Evolutionary conservation across 2,797 vertebrate genomes (phyloP), one percentile per base, ranked within the genome.

Genomic region (Tenualosa ilisha): DNA sequence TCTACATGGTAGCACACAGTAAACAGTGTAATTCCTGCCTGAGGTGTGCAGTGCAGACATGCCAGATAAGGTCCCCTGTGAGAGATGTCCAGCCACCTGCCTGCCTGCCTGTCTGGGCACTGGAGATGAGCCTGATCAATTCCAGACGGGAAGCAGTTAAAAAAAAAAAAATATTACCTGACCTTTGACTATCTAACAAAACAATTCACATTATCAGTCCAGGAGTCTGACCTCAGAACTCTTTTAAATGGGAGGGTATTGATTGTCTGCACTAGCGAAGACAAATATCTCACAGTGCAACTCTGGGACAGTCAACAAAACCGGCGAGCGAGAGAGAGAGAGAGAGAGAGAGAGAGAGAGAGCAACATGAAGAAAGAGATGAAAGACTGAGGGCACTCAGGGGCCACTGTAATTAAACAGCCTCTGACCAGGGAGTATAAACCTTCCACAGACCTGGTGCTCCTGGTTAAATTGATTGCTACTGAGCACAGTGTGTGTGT

Each of bases 181-280:
- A 91, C 92, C 92, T 92, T 92, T 92, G 91, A 90, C 91, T 91
- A 90, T 90, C 88, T 91, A 91, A 92, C 89, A 92, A 92, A 92
- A 91, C 88, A 91, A 92, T 91, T 90, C 88, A 88, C 90, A 91
- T 91, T 92, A 92, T 92, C 89, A 89, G 90, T 89, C 85, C 90
- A 90, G 89, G 83, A 86, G 84, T 86, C 88, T 92, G 91, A 92
- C 90, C 92, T 91, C 90, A 88, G 91, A 91, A 40, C 90, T 91
- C 87, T 86, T 90, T 91, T 91, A 91, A 92, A 92, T 91, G 89
- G 88, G 86, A 89, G 86, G 87, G 84, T 91, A 92, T 92, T 90
- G 92, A 92, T 91, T 89, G 91, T 86, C 89, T 90, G 88, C 85
- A 88, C 89, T 86, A 15, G 84, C 83, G 89, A 89, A 91, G 91